Evolutionary conservation across 2,888 invertebrate genomes (phyloP).

Genomic region (Balanococcus diminutus): DNA sequence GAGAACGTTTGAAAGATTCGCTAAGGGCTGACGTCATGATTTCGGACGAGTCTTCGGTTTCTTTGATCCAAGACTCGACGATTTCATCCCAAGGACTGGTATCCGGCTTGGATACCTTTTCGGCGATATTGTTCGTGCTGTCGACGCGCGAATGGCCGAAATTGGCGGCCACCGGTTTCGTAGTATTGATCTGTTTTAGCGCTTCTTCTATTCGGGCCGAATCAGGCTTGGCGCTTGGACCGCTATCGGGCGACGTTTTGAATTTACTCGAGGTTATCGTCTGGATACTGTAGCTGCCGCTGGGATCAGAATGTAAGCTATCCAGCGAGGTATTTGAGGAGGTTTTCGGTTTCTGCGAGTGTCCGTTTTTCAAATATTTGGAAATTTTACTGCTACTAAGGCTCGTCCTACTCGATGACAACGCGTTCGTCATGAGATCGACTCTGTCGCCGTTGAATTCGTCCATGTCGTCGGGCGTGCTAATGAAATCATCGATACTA

Average conservation of each 20-base stretch:
- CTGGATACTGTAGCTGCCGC: constrained; percentile 44
- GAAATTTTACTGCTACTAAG: background rate
- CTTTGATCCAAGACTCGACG: constrained; percentile 51
- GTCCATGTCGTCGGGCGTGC: background rate
- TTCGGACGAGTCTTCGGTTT: constrained; percentile 36
- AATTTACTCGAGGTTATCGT: constrained; percentile 16
- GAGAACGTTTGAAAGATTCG: constrained; percentile 47
- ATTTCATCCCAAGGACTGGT: constrained; percentile 50
- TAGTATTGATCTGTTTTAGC: constrained; percentile 36
- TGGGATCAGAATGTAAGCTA: background rate
- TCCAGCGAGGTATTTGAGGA: background rate
- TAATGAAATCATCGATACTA: background rate
- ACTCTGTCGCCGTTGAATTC: background rate
- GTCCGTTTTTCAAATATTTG: background rate
- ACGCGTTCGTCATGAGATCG: background rate
- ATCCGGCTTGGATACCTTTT: constrained; percentile 34
- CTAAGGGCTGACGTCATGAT: constrained; percentile 30
- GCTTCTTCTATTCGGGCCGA: constrained; percentile 45
- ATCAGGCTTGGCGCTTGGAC: background rate
- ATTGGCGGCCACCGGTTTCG: constrained; percentile 22
- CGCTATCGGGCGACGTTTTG: background rate
- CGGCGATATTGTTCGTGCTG: background rate
- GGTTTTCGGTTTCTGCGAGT: background rate
- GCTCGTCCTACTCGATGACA: background rate
- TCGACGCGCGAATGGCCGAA: constrained; percentile 53